Base-by-base conservation (phyloP, 2,888 invertebrate genomes). In the Epirrita christyi region DNA sequence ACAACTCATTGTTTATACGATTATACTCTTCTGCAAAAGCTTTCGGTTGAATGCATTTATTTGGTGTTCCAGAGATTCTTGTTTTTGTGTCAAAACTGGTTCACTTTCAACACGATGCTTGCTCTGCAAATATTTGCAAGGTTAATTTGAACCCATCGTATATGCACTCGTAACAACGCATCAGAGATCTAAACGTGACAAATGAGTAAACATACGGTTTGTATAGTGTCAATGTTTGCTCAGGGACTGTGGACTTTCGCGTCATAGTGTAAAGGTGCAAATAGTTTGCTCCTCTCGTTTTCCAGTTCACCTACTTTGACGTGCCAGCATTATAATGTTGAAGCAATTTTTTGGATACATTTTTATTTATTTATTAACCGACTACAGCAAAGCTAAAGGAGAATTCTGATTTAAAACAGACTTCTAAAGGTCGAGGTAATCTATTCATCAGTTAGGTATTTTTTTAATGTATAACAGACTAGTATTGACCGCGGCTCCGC, bases 181-280 rank as follows among this genome's bases (percentile, higher is more conserved):
- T 57, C 52, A 42, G 14, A 49, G 46, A 41, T 28, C 13, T 53
- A 51, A 59, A 64, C 64, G 63, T 64, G 64, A 59, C 52, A 43
- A 52, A 44, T 46, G 28, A 43, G 54, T 61, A 61, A 64, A 64
- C 61, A 61, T 0, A 40, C 42, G 32, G 40, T 38, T 46, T 42
- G 29, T 7, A 9, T 50, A 27, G n/a, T 56, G 40, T 49, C 54
- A 59, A 56, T 56, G 48, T 59, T 61, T 29, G 46, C 21, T 15
- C 11, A n/a, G 13, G 49, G 41, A 54, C 40, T 50, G 15, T 59
- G 46, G 38, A 46, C 53, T 54, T 32, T 59, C 32, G 28, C 27
- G 2, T 7, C 9, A 14, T 8, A 21, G 29, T 28, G 0, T 45
- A 56, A 34, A 50, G 56, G 21, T 46, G 46, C 42, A 37, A 42